Percentiles rank a stretch among this genome's conserved stretches.
phyloP scores from a whole-genome alignment of 2,113 vertebrate species.

The Zingel zingel region DNA sequence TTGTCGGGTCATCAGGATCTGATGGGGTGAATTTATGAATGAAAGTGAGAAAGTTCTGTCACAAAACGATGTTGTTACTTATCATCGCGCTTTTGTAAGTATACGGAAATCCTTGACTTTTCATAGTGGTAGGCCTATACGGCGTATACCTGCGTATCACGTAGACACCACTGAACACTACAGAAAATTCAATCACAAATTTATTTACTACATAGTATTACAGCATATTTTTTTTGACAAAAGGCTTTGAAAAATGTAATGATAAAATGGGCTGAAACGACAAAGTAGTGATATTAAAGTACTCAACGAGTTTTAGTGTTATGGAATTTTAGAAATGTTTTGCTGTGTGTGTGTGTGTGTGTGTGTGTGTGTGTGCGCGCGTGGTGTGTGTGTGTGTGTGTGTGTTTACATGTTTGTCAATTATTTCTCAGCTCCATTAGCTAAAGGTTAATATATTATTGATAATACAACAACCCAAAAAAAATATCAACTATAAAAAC shows the following conservation, averaged over 20 bases:
- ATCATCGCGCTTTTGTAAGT: no score
- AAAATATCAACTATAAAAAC: conserved; percentile 58
- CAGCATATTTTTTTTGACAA: conserved; percentile 66
- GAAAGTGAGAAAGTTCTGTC: no score
- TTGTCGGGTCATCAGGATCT: no score
- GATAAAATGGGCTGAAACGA: conserved; percentile 37
- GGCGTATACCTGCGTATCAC: no score
- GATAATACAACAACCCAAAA: conserved; percentile 48
- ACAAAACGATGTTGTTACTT: no score
- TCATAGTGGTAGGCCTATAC: no score
- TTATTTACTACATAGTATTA: conserved; percentile 81
- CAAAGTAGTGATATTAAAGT: conserved; percentile 65
- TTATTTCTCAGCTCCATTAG: conserved; percentile 42
- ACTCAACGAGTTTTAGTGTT: conserved; percentile 28
- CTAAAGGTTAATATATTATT: conserved; percentile 68
- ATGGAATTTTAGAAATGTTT: conserved; percentile 35
- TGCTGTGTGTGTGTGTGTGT: background rate
- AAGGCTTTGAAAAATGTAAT: conserved; percentile 50
- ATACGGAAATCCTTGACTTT: no score
- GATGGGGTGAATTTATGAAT: no score
- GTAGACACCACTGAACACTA: no score
- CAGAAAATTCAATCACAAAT: conserved; percentile 69
- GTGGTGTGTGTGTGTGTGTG: conserved; percentile 1
- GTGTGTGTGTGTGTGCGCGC: conserved; percentile 25
- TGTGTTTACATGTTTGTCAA: conserved; percentile 43